These are phyloP conservation scores for Eubasilissa splendida DNA, from an alignment of 2,888 invertebrate genomes.

Conservation along the genomic window DNA sequence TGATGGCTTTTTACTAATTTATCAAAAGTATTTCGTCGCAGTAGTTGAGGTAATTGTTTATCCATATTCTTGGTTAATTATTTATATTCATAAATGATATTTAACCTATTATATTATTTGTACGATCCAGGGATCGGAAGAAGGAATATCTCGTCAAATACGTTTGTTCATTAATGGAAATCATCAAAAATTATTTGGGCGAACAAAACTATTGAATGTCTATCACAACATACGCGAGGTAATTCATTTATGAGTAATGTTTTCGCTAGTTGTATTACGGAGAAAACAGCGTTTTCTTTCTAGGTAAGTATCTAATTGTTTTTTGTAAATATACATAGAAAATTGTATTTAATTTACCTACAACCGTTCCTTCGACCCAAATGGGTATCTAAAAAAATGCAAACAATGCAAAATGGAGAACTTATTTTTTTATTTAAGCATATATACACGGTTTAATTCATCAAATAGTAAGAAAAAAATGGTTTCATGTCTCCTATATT, in stretches of 20 bases:
- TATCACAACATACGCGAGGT: conserved; percentile 55
- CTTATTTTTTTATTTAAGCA: too few species aligned
- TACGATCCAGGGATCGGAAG: conserved; percentile 53
- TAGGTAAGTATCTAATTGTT: neutral
- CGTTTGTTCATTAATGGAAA: conserved; percentile 20
- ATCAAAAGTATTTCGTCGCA: conserved; percentile 48
- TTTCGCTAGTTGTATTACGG: neutral
- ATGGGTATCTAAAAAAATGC: too few species aligned
- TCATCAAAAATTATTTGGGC: conserved; percentile 31
- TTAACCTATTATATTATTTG: neutral
- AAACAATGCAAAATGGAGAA: too few species aligned
- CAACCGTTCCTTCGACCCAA: too few species aligned
- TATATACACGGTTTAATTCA: too few species aligned
- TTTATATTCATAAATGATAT: neutral
- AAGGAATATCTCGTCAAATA: conserved; percentile 50
- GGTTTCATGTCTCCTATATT: too few species aligned
- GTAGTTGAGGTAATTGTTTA: conserved; percentile 47
- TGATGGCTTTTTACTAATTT: conserved; percentile 50
- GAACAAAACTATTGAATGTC: conserved; percentile 51
- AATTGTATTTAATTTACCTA: too few species aligned
- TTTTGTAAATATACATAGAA: too few species aligned
- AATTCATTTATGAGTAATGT: neutral
- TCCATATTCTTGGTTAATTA: neutral
- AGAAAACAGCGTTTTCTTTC: neutral
- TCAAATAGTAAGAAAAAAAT: too few species aligned